Percentiles rank a stretch among this genome's conserved stretches.
Evolutionary conservation across 1,140 invertebrate genomes (phyloP).

Genomic region (Trachymyrmex cornetzi): DNA sequence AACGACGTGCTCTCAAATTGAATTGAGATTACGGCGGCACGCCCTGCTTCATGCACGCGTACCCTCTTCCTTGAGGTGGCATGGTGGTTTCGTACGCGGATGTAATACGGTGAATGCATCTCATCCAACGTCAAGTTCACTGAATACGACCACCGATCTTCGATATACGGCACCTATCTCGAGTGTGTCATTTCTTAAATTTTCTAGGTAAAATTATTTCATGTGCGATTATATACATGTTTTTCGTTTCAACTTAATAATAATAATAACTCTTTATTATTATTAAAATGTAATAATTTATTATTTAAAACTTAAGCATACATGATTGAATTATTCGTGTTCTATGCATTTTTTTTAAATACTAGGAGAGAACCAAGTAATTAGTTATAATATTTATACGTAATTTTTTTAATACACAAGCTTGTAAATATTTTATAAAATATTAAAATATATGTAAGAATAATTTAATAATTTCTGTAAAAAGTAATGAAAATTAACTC

Average conservation of each 20-base stretch:
- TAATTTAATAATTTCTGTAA: too few relatives aligned
- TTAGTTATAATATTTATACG: too few relatives aligned
- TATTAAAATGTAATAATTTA: too few relatives aligned
- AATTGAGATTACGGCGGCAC: slow-evolving; percentile 57
- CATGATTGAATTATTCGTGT: too few relatives aligned
- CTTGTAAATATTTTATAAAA: too few relatives aligned
- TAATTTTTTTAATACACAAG: too few relatives aligned
- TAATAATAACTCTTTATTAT: neutral
- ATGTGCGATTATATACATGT: neutral
- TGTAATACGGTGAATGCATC: neutral
- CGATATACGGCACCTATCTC: neutral
- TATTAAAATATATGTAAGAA: too few relatives aligned
- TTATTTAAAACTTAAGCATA: too few relatives aligned
- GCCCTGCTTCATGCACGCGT: slow-evolving; percentile 23
- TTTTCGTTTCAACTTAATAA: neutral
- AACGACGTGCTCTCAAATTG: slow-evolving; percentile 65
- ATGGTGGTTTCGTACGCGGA: slow-evolving; percentile 3
- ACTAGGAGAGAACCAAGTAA: too few relatives aligned
- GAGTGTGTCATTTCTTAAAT: neutral
- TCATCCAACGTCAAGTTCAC: slow-evolving; percentile 22
- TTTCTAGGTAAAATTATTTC: neutral
- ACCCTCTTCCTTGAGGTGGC: too few relatives aligned
- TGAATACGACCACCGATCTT: slow-evolving; percentile 10
- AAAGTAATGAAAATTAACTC: too few relatives aligned
- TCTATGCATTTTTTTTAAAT: too few relatives aligned